phyloP scores from a whole-genome alignment of 2,113 vertebrate species.

The Diadophis punctatus region DNA sequence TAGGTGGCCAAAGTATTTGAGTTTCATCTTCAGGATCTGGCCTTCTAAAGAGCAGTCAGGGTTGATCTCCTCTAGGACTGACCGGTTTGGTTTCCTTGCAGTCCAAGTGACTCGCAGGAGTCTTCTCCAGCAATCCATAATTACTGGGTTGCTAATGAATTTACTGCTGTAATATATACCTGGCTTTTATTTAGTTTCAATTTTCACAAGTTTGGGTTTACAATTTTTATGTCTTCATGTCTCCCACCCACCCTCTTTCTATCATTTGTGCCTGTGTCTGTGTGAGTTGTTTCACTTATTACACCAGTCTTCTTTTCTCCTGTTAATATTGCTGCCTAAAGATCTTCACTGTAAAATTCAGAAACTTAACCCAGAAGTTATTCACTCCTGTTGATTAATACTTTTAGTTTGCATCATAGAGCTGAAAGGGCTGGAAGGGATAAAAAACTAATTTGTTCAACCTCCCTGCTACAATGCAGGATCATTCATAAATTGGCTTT shows the following conservation, averaged over 20 bases:
- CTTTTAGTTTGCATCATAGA: background rate
- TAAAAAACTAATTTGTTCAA: background rate
- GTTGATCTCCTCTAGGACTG: no score
- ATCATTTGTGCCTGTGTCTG: no score
- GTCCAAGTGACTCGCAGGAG: no score
- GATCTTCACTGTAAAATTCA: background rate
- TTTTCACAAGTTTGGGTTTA: background rate
- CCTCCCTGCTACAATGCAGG: background rate
- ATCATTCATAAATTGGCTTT: background rate
- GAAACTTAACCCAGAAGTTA: background rate
- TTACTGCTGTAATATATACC: no score
- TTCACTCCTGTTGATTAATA: background rate
- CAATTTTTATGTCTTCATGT: background rate
- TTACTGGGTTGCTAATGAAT: no score
- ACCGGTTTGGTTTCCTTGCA: no score
- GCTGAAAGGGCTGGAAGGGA: background rate
- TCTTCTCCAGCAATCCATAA: no score
- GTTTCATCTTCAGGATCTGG: no score
- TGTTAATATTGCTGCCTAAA: background rate
- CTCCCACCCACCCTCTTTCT: background rate
- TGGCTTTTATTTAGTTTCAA: background rate
- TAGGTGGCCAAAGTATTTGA: no score
- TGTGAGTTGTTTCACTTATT: background rate
- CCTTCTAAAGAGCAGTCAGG: no score
- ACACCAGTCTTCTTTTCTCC: background rate